Evolutionary conservation across 2,888 invertebrate species (phyloP).

Genomic region (Plusia festucae): DNA sequence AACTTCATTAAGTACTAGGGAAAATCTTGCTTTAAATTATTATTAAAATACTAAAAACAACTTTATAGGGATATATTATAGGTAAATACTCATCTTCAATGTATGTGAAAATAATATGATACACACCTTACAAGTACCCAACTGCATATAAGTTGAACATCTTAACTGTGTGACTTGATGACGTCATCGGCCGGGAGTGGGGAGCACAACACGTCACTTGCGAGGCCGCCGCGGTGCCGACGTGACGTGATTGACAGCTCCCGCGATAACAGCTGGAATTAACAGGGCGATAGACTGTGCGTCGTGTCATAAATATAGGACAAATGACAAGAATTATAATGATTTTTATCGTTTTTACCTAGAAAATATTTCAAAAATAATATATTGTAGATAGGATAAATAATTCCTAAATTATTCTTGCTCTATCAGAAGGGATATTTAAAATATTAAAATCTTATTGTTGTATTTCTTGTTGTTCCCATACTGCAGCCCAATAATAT

Average conservation of each 20-base stretch:
- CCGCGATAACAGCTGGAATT: constrained; percentile 49
- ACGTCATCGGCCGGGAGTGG: constrained; percentile 49
- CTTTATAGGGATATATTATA: not conserved
- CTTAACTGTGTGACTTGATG: constrained; percentile 57
- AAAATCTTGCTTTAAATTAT: not conserved
- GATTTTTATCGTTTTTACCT: not conserved
- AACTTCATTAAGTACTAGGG: too few species aligned
- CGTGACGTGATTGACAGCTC: constrained; percentile 53
- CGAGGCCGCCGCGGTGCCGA: constrained; percentile 43
- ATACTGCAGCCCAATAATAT: constrained; percentile 3
- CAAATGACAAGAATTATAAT: not conserved
- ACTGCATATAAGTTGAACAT: constrained; percentile 48
- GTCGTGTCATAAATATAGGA: constrained; percentile 17
- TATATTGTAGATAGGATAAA: not conserved
- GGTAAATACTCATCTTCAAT: not conserved
- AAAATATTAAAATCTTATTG: not conserved
- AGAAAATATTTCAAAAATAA: not conserved
- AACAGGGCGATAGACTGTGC: constrained; percentile 49
- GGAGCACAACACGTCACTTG: constrained; percentile 46
- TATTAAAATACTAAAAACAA: not conserved
- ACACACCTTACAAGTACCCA: constrained; percentile 22
- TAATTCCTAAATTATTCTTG: not conserved
- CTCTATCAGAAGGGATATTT: not conserved
- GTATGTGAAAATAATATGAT: constrained; percentile 22
- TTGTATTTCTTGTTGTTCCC: not conserved